phyloP scores from a whole-genome alignment of 2,113 vertebrate species.

The Cervus canadensis region DNA sequence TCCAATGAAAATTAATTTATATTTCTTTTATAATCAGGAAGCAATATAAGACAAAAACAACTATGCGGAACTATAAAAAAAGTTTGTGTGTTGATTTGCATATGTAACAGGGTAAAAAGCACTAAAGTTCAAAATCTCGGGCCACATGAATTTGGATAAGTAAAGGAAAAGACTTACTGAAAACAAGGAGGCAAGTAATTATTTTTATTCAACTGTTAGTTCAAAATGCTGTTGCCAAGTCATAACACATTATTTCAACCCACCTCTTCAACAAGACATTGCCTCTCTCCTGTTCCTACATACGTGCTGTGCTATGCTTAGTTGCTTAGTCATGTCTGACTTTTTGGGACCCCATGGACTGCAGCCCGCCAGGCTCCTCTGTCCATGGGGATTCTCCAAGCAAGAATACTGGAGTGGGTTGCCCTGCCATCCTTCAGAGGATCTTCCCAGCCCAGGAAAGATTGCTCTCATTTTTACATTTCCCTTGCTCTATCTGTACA shows the following conservation, averaged over 20 bases:
- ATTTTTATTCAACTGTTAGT: background rate
- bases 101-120: background rate
- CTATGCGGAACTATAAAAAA: background rate
- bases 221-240: background rate
- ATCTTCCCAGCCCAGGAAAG: background rate
- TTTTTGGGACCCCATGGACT: background rate
- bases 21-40: background rate
- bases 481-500: background rate
- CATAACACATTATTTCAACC: background rate
- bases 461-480: background rate
- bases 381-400: background rate
- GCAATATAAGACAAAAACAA: background rate
- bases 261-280: background rate
- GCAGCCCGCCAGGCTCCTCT: background rate
- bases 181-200: background rate
- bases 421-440: background rate
- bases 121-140: background rate
- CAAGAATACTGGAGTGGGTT: background rate
- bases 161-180: background rate
- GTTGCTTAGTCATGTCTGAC: background rate
- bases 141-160: background rate
- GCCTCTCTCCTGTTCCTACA: background rate
- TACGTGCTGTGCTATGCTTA: background rate
- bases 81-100: background rate
- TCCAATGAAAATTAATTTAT: background rate